Evolutionary conservation across 2,113 vertebrate species (phyloP), one percentile per base, ranked within the genome.

Genomic region (Probosciger aterrimus): DNA sequence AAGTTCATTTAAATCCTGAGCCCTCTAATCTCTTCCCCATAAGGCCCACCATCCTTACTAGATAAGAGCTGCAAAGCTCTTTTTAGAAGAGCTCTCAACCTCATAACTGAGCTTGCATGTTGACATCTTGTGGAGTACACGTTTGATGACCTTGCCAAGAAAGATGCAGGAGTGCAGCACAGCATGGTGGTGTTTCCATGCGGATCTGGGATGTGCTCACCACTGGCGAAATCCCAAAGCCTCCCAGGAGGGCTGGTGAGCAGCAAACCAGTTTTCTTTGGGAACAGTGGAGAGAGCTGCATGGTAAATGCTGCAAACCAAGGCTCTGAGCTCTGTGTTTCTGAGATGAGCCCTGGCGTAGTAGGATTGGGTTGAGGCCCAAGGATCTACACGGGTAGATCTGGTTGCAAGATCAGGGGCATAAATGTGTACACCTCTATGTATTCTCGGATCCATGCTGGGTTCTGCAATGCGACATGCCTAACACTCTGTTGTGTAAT

Each of bases 401-500:
- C 33, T 59, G 80, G 35, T 20, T 67, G 90, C 39, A 33, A 81
- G 73, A 43, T 76, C 50, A 49, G 79, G 76, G 78, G 14, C 5
- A 2, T 86, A 2, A 75, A 7, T 69, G 88, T 92, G 81, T 41
- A 20, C 81, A 65, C 83, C 74, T 94, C 90, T 63, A 8, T 84
- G 77, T 93, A 20, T 83, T 52, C 93, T 80, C 4, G 75, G 79
- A 69, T 92, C 84, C 96, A 57, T 94, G 95, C 88, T 96, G 89
- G 96, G 93, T 64, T 91, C 85, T 95, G 96, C 96, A 87, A 43
- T 25, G 87, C 27, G 0, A 71, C 90, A 67, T 90, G 90, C 91
- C 90, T 97, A 96, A 98, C 97, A 92, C 96, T 93, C 82, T 96
- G 93, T 95, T 93, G 84, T 97, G 83, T 95, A 90, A 91, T 81